phyloP scores from a whole-genome alignment of 2,797 vertebrate genomes.

The Babyrousa celebensis region DNA sequence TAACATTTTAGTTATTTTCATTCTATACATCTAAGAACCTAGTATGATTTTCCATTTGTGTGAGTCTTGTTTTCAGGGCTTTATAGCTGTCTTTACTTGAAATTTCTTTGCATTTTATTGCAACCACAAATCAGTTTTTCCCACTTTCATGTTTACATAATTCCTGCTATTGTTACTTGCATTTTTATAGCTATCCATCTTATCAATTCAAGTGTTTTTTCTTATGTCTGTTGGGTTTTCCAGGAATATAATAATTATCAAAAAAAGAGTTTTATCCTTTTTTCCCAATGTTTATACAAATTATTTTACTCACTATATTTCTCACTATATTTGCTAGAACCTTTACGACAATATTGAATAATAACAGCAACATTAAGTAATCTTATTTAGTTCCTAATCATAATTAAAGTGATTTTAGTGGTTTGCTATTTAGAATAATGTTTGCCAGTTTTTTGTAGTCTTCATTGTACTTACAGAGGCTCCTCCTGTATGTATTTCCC shows the following conservation, averaged over 20 bases:
- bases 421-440: conserved; percentile 9
- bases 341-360: not conserved
- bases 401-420: not conserved
- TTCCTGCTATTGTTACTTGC: not conserved
- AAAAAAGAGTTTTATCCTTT: not conserved
- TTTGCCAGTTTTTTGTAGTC: not conserved
- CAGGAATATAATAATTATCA: conserved; percentile 14
- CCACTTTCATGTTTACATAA: not conserved
- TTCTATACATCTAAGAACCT: not conserved
- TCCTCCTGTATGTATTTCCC: not conserved
- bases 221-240: not conserved
- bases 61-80: not conserved
- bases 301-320: conserved; percentile 23
- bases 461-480: conserved; percentile 11
- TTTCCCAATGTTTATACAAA: conserved; percentile 29
- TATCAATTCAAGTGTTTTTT: not conserved
- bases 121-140: not conserved
- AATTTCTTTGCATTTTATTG: conserved; percentile 19
- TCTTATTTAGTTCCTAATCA: not conserved
- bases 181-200: not conserved
- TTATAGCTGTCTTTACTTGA: not conserved
- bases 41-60: conserved; percentile 10
- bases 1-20: conserved; percentile 43
- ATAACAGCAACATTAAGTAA: not conserved
- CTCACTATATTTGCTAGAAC: conserved; percentile 28